These are phyloP conservation scores for Zaprionus lineosus DNA, from an alignment of 2,888 invertebrate genomes.

Conservation along the genomic window DNA sequence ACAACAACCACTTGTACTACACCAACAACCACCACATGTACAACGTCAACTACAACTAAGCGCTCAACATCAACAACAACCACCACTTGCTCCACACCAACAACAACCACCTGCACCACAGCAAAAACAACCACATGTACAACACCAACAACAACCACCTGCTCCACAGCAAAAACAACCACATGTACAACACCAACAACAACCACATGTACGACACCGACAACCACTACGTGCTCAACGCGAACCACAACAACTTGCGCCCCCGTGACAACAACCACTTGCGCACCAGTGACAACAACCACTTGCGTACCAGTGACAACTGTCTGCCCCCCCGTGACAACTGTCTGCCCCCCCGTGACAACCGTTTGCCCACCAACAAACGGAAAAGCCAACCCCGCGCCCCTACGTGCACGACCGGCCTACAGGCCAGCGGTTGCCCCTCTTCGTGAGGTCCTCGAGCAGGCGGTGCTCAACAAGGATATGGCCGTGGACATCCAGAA, in stretches of 20 bases:
- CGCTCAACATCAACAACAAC: slow-evolving; percentile 2
- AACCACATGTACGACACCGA: neutral
- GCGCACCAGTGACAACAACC: slow-evolving; percentile 10
- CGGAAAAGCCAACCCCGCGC: slow-evolving; percentile 19
- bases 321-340: slow-evolving; percentile 2
- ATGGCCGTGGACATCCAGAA: slow-evolving; percentile 55
- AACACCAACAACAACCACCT: slow-evolving; percentile 5
- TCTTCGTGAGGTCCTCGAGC: slow-evolving; percentile 8
- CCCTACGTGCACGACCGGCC: slow-evolving; percentile 43
- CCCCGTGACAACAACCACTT: slow-evolving; percentile 14
- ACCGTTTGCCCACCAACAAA: slow-evolving; percentile 7
- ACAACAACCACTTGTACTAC: slow-evolving; percentile 1
- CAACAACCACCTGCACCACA: slow-evolving; percentile 1
- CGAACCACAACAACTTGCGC: slow-evolving; percentile 15
- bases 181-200: slow-evolving; percentile 3
- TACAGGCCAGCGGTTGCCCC: slow-evolving; percentile 25
- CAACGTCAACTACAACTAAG: neutral
- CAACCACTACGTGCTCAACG: slow-evolving; percentile 18
- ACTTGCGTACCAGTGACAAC: slow-evolving; percentile 4
- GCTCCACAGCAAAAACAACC: slow-evolving; percentile 4
- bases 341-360: slow-evolving; percentile 15
- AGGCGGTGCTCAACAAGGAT: slow-evolving; percentile 18
- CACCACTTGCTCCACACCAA: slow-evolving; percentile 9
- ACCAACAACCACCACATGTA: slow-evolving; percentile 1
- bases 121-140: slow-evolving; percentile 13